These are phyloP conservation scores for Porites divaricata DNA, from an alignment of 92 coral and sea anemone species.

Conservation along the genomic window DNA sequence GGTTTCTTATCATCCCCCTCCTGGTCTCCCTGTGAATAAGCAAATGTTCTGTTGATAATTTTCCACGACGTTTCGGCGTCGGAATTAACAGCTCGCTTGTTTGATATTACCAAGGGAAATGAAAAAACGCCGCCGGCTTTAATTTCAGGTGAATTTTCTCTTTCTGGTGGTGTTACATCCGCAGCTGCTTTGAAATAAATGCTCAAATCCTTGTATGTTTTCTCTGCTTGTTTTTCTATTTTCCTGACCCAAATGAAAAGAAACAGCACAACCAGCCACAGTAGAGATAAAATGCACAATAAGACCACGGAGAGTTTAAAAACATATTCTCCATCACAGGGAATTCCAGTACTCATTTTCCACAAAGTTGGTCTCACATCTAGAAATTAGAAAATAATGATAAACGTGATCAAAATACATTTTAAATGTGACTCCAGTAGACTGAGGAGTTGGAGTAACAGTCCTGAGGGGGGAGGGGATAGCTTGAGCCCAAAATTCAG, in stretches of 20 bases:
- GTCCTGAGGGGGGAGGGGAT: no score
- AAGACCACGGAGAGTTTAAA: slow-evolving; percentile 9
- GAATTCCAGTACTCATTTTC: neutral
- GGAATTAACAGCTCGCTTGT: slow-evolving; percentile 24
- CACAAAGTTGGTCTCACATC: neutral
- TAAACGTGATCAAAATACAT: neutral
- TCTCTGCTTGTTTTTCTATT: slow-evolving; percentile 4
- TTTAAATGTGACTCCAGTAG: no score
- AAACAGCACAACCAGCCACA: neutral
- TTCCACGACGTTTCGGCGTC: slow-evolving; percentile 2
- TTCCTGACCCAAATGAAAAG: slow-evolving; percentile 30
- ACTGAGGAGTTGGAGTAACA: no score
- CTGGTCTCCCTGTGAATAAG: slow-evolving; percentile 3
- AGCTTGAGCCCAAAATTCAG: no score
- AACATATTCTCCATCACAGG: slow-evolving; percentile 1
- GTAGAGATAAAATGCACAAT: neutral
- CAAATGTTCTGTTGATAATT: slow-evolving; percentile 27
- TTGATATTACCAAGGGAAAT: slow-evolving; percentile 19
- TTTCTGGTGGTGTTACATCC: neutral
- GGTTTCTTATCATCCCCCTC: neutral
- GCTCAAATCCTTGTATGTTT: slow-evolving; percentile 12
- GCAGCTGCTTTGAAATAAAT: neutral
- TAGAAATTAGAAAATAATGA: neutral
- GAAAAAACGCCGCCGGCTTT: neutral
- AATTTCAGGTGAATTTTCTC: neutral